These are phyloP conservation scores for Tiliqua scincoides DNA, from an alignment of 2,113 vertebrate genomes.

Conservation along the genomic window DNA sequence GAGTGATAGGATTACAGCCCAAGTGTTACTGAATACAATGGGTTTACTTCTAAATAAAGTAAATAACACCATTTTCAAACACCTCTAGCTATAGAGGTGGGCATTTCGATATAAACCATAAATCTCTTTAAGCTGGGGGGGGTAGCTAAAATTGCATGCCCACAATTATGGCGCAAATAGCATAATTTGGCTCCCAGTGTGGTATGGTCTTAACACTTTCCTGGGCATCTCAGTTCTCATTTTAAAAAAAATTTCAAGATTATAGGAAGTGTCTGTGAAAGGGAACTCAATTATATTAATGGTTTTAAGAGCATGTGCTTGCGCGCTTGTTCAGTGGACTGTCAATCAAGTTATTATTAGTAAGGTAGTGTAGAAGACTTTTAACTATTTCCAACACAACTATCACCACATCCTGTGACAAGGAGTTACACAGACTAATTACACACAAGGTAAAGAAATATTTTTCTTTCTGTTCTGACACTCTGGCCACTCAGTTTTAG, in stretches of 20 bases:
- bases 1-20: no score
- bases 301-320: not conserved
- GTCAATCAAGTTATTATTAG: not conserved
- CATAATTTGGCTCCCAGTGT: not conserved
- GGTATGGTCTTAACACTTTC: not conserved
- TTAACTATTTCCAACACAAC: not conserved
- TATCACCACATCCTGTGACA: no score
- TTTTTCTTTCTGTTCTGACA: no score
- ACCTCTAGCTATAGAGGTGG: no score
- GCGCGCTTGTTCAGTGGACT: not conserved
- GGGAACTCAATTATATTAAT: not conserved
- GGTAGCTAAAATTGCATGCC: not conserved
- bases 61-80: no score
- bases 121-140: not conserved
- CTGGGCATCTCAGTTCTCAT: not conserved
- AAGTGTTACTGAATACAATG: no score
- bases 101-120: not conserved
- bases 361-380: not conserved
- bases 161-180: not conserved
- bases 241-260: not conserved
- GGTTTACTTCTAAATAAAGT: no score
- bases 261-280: not conserved
- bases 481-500: no score
- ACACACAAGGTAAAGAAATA: no score
- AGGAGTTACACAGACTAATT: no score